phyloP scores from a whole-genome alignment of 2,113 vertebrate species.

The Microcebus griseorufus region DNA sequence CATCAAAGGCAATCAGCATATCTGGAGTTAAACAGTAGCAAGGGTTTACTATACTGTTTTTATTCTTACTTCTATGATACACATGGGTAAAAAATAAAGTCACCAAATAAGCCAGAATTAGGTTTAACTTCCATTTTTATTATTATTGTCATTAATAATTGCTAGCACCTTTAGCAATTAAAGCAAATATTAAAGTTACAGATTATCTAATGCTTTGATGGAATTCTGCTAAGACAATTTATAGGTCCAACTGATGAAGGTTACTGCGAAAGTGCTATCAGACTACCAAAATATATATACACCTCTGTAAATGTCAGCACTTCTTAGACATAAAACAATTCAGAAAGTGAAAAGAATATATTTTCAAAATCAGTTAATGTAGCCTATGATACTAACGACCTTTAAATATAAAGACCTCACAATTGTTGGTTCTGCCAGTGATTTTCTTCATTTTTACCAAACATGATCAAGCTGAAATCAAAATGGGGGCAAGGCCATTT shows the following conservation, averaged over 20 bases:
- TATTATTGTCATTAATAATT: constrained; percentile 67
- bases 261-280: constrained; percentile 1
- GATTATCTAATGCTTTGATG: constrained; percentile 65
- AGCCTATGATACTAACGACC: not conserved
- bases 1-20: not conserved
- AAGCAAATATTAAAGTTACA: constrained; percentile 69
- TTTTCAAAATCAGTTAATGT: not conserved
- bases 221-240: constrained; percentile 68
- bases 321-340: not conserved
- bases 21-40: constrained; percentile 33
- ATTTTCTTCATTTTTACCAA: not conserved
- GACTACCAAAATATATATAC: not conserved
- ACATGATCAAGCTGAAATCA: not conserved
- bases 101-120: constrained; percentile 53
- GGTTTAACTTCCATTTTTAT: not conserved
- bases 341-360: not conserved
- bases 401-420: constrained; percentile 33
- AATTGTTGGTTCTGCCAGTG: not conserved
- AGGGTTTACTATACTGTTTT: constrained; percentile 69
- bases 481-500: not conserved
- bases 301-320: not conserved
- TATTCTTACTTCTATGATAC: constrained; percentile 55
- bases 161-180: constrained; percentile 66
- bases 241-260: constrained; percentile 64
- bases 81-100: constrained; percentile 42